Conservation (phyloP, 2,888 invertebrate genomes). For the Eulithis testata region DNA sequence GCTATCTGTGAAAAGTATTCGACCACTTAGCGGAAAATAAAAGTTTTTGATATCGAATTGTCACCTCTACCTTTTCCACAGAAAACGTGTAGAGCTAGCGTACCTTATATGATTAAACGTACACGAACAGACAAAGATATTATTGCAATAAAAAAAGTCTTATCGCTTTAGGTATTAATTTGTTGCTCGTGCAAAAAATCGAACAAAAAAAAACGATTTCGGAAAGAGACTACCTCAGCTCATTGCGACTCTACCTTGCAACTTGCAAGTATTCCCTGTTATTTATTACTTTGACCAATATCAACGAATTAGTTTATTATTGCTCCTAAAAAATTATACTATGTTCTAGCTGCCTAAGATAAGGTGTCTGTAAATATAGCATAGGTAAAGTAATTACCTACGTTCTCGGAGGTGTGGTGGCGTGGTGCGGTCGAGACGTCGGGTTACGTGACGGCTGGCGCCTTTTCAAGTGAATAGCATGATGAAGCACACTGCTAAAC, state of each 20-base stretch:
- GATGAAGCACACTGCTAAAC: constrained; percentile 54
- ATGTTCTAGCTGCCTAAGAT: too few relatives aligned
- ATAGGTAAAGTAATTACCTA: constrained; percentile 20
- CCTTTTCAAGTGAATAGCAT: constrained; percentile 75
- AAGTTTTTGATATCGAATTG: constrained; percentile 1
- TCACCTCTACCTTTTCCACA: background rate
- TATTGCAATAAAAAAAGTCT: constrained; percentile 12
- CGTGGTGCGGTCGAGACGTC: constrained; percentile 43
- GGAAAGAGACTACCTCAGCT: too few relatives aligned
- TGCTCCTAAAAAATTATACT: too few relatives aligned
- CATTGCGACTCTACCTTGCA: too few relatives aligned
- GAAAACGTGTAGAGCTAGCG: constrained; percentile 5
- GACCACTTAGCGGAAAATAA: constrained; percentile 40
- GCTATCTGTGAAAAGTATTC: constrained; percentile 24
- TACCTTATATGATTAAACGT: constrained; percentile 5
- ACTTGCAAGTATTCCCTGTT: background rate
- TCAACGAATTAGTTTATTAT: too few relatives aligned
- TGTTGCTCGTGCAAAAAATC: constrained; percentile 1
- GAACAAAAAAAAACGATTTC: background rate
- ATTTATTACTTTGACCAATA: too few relatives aligned
- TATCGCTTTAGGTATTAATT: background rate
- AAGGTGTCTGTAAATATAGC: background rate
- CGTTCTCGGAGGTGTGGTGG: constrained; percentile 33
- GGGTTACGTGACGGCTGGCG: constrained; percentile 68
- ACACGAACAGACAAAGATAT: constrained; percentile 11